These are phyloP conservation scores for Blastomussa wellsi DNA, from an alignment of 92 coral and sea anemone genomes.

Conservation along the genomic window DNA sequence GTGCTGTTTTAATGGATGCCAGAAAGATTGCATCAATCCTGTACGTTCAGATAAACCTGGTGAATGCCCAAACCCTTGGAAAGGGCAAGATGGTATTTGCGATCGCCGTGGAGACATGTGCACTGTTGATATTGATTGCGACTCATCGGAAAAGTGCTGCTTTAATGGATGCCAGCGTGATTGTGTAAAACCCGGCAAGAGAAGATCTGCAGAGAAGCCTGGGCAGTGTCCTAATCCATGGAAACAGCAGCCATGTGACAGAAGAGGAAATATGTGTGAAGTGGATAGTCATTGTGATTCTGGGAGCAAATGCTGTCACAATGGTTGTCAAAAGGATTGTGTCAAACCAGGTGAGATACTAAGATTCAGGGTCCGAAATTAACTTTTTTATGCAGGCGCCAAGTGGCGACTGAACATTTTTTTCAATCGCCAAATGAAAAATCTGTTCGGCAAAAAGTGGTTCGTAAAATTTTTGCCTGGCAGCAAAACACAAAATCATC, in stretches of 20 bases:
- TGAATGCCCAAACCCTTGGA: conserved; percentile 70
- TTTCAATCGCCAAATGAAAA: too few species aligned
- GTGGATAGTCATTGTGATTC: conserved; percentile 58
- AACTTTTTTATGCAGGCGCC: too few species aligned
- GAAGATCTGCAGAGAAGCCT: conserved; percentile 9
- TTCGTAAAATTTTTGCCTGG: too few species aligned
- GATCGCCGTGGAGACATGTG: conserved; percentile 67
- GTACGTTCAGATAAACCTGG: conserved; percentile 48
- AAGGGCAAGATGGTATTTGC: conserved; percentile 70
- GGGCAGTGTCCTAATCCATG: conserved; percentile 67
- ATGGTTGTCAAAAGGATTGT: conserved; percentile 85
- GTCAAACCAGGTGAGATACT: conserved; percentile 31
- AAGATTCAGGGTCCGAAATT: too few species aligned
- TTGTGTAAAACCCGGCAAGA: conserved; percentile 50
- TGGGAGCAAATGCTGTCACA: conserved; percentile 64
- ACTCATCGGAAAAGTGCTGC: conserved; percentile 60
- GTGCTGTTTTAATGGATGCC: conserved; percentile 78
- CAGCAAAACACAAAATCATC: too few species aligned
- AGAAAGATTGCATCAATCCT: conserved; percentile 51
- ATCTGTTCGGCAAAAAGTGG: too few species aligned
- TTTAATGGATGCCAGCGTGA: conserved; percentile 79
- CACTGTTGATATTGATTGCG: conserved; percentile 52
- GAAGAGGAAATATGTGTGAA: conserved; percentile 59
- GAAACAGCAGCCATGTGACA: conserved; percentile 63
- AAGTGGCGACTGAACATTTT: too few species aligned